A percentile compares a stretch with the other conserved stretches of the same genome.
Conservation (phyloP, 1,140 invertebrate species). For the Globodera rostochiensis region DNA sequence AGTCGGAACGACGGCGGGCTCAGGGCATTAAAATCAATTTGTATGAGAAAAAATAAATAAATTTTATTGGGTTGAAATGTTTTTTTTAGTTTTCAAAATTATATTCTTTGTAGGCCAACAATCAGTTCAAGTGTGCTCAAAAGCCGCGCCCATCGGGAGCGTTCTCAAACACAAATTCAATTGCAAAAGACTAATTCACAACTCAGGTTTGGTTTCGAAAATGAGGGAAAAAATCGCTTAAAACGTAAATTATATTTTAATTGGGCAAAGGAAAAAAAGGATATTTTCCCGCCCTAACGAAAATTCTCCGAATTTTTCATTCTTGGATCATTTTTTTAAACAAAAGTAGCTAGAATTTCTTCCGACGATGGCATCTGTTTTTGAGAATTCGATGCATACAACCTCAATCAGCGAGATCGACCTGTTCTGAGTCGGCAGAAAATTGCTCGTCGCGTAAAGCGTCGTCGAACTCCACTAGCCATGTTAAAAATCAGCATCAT, state of each 20-base stretch:
- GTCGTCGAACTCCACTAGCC: conserved; percentile 5
- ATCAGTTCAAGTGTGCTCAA: conserved; percentile 42
- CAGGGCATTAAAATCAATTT: conserved; percentile 42
- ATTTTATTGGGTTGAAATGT: neutral
- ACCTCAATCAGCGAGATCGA: neutral
- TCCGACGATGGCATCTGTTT: no score
- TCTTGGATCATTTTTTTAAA: no score
- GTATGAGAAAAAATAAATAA: conserved; percentile 21
- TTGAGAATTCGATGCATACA: neutral
- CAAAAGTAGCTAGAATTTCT: no score
- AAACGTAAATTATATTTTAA: neutral
- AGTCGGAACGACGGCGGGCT: conserved; percentile 39
- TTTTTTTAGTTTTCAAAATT: neutral
- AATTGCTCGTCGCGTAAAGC: conserved; percentile 10
- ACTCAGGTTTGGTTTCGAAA: conserved; percentile 1
- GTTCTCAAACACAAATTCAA: conserved; percentile 39
- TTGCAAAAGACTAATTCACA: conserved; percentile 24
- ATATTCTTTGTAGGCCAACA: conserved; percentile 29
- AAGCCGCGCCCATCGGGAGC: conserved; percentile 41
- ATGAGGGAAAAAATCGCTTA: neutral
- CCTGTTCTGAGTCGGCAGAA: neutral
- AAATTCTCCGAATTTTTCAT: no score
- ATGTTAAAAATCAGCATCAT: neutral
- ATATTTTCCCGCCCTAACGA: no score
- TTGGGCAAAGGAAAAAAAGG: no score